These are phyloP conservation scores for Urophycis tenuis DNA, from an alignment of 2,797 vertebrate species.

Conservation along the genomic window DNA sequence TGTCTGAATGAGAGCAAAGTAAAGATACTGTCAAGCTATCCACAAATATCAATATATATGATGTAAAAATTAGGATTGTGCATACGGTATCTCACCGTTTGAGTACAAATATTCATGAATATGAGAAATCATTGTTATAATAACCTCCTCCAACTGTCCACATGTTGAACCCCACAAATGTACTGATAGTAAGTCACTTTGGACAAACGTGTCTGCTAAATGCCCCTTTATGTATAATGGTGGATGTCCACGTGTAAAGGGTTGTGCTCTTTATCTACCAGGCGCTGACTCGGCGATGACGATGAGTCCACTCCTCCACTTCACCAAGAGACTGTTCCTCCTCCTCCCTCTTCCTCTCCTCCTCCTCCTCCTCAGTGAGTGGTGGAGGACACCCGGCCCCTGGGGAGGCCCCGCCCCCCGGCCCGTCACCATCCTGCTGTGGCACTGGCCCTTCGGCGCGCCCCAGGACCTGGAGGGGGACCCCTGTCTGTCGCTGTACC, in stretches of 20 bases:
- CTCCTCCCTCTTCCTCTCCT: background rate
- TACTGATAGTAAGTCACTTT: no score
- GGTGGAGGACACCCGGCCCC: background rate
- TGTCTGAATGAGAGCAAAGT: no score
- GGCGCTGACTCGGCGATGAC: background rate
- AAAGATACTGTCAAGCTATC: no score
- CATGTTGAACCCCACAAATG: no score
- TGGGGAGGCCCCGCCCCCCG: background rate
- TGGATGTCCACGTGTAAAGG: background rate
- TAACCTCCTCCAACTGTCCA: no score
- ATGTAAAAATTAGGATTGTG: background rate
- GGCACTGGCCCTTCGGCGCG: slow-evolving; percentile 80
- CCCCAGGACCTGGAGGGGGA: slow-evolving; percentile 53
- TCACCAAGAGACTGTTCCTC: background rate
- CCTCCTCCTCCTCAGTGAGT: background rate
- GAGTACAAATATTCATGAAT: background rate
- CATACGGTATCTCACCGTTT: background rate
- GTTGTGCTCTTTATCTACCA: background rate
- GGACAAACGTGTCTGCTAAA: no score
- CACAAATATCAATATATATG: background rate
- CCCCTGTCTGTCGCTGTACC: slow-evolving; percentile 63
- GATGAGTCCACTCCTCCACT: background rate
- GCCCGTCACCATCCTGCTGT: slow-evolving; percentile 72
- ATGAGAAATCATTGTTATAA: background rate
- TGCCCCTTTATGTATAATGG: no score